Base-by-base conservation (phyloP, 2,797 vertebrate genomes). In the Atherinosoma microstoma region DNA sequence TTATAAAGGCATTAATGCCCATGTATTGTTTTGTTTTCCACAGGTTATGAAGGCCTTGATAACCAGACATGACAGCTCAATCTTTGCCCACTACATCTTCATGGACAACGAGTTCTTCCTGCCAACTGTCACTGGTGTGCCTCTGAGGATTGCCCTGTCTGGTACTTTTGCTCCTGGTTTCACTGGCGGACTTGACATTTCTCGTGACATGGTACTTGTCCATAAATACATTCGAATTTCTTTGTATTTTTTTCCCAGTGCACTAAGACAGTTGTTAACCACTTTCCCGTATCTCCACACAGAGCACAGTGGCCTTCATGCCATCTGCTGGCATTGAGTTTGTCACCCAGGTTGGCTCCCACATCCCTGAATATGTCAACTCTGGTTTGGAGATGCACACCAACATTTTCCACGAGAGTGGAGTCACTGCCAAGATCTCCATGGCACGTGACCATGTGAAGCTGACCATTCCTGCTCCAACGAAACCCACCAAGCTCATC, bases 41-140 rank as follows among this genome's bases (percentile, higher is more conserved):
- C 82, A 99, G 97, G 74, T 97, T 60, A 84, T 92, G 60, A 94
- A 94, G 68, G 78, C 84, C 49, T 70, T 99, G 30, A 91, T 94
- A 70, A 93, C 95, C 60, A 96, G 94, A 13, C 56, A 90, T 42
- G 94, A 95, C 83, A 95, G 72, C 22, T 93, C 97, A 82, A 82
- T 99, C 15, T 98, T 97, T 89, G 91, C 96, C 74, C 97, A 99
- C 87, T 99, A 99, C 89, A 94, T 99, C 83, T 99, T 99, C 85
- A 96, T 98, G 97, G 97, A 99, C 87, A 98, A 96, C 66, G 94
- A 96, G 80, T 97, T 99, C 86, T 96, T 96, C 84, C 92, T 99
- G 65, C 97, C 98, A 22, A 98, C 97, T 6, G 91, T 94, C 69
- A 94, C 94, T 59, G 98, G 98, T 67, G 84, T 99, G 30, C 98